A percentile compares a stretch with the other conserved stretches of the same genome.
These are phyloP conservation scores for Trachelus iudaicus DNA, from an alignment of 2,888 invertebrate genomes.

Conservation along the genomic window DNA sequence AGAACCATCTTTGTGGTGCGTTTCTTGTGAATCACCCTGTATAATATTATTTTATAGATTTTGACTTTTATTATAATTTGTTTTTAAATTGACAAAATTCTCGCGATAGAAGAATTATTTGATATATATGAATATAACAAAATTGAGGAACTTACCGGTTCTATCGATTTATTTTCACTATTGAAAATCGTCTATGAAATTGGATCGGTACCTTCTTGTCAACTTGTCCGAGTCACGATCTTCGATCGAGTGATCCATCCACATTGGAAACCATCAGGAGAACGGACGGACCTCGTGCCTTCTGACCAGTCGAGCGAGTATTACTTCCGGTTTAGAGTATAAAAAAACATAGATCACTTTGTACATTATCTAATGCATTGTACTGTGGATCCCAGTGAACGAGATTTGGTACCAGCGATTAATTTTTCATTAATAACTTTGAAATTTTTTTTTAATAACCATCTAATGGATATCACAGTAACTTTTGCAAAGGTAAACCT, in stretches of 20 bases:
- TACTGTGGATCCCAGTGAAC: background rate
- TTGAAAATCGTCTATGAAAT: background rate
- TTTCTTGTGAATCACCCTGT: too few relatives aligned
- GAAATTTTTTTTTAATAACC: background rate
- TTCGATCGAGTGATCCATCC: constrained; percentile 12
- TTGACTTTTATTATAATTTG: background rate
- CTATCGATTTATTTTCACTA: background rate
- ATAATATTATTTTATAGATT: too few relatives aligned
- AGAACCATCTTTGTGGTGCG: too few relatives aligned
- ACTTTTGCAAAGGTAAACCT: background rate
- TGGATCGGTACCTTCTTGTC: background rate
- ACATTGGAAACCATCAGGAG: background rate
- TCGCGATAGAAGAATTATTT: background rate
- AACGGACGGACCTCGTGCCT: constrained; percentile 15
- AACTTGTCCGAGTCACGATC: constrained; percentile 6
- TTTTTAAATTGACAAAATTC: background rate
- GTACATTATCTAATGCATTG: background rate
- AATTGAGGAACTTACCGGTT: background rate
- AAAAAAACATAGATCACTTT: background rate
- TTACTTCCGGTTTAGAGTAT: constrained; percentile 5
- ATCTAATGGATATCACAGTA: background rate
- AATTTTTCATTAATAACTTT: background rate
- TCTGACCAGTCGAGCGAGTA: constrained; percentile 15
- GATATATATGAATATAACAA: background rate
- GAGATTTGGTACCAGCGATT: background rate